Base-by-base conservation (phyloP, 2,797 vertebrate genomes). In the Siniperca undulata region DNA sequence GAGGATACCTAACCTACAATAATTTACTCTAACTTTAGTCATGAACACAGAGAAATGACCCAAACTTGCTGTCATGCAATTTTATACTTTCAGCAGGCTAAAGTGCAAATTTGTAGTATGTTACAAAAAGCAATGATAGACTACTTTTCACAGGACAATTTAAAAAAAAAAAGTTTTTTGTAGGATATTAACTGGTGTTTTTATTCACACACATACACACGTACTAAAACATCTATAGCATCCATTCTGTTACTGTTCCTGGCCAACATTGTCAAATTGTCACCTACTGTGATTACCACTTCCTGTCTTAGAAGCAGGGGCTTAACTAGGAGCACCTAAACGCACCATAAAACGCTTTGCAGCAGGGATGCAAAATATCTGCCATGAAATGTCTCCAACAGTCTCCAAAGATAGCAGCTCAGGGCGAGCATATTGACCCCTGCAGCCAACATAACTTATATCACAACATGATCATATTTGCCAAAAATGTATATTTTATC, bases 161-260 rank as follows among this genome's bases (percentile, higher is more conserved):
- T 34, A 17, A 42, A 27, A 38, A 38, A 38, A 38, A 16, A 34
- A 70, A n/a, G 7, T 53, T 13, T 69, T 72, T 59, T 53, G 11
- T 19, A 17, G 7, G 34, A 60, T 38, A 16, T 60, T 30, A 69
- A 12, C 12, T 40, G 40, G 1, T 12, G 27, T 50, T 74, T 83
- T 66, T 24, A 67, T 36, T 7, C 48, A 50, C 44, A 56, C 67
- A 30, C 24, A 60, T 19, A 65, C 27, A 86, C 61, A 46, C 64
- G 14, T 1, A 2, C 24, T 38, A 13, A 60, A 71, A 67, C 48
- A 74, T 65, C 48, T 12, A 56, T 20, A 70, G 77, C 74, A 68
- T 86, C 80, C 67, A 75, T 80, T 86, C 77, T 55, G 38, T 34
- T 58, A 61, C 38, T 68, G 58, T 59, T 56, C 42, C 19, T 3